A percentile compares a stretch with the other conserved stretches of the same genome.
phyloP scores from a whole-genome alignment of 2,888 invertebrate genomes.

The Sepioteuthis lessoniana region DNA sequence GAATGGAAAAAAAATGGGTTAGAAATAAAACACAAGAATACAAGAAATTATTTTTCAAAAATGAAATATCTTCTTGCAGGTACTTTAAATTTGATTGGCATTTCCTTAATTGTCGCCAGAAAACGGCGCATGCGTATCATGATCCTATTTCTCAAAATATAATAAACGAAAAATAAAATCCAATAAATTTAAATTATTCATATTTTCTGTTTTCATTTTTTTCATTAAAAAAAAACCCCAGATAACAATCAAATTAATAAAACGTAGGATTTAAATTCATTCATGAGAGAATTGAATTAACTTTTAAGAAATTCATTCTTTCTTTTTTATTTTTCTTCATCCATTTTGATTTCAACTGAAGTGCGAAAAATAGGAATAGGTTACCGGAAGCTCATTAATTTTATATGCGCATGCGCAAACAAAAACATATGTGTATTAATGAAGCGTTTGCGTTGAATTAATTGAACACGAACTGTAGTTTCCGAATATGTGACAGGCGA shows the following conservation, averaged over 20 bases:
- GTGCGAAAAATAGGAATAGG: neutral
- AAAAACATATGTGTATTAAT: conserved; percentile 3
- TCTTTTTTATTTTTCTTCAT: neutral
- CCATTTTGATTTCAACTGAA: neutral
- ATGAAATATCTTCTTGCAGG: neutral
- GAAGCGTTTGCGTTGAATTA: neutral
- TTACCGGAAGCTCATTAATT: neutral
- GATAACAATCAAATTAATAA: conserved; percentile 17
- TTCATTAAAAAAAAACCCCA: neutral
- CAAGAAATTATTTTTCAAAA: neutral
- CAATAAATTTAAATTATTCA: neutral
- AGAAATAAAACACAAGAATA: neutral
- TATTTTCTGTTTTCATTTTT: neutral
- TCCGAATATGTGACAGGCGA: neutral
- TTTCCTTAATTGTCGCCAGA: neutral
- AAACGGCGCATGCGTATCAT: neutral
- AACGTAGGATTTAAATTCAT: neutral
- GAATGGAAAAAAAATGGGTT: neutral
- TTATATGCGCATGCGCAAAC: neutral
- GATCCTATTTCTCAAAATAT: neutral
- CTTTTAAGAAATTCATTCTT: neutral
- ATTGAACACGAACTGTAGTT: neutral
- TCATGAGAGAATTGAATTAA: neutral
- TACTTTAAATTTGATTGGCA: neutral
- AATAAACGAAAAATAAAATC: too few relatives aligned